Percentiles rank a stretch among this genome's conserved stretches.
These are phyloP conservation scores for Eristalis intricaria DNA, from an alignment of 2,888 invertebrate genomes.

Conservation along the genomic window DNA sequence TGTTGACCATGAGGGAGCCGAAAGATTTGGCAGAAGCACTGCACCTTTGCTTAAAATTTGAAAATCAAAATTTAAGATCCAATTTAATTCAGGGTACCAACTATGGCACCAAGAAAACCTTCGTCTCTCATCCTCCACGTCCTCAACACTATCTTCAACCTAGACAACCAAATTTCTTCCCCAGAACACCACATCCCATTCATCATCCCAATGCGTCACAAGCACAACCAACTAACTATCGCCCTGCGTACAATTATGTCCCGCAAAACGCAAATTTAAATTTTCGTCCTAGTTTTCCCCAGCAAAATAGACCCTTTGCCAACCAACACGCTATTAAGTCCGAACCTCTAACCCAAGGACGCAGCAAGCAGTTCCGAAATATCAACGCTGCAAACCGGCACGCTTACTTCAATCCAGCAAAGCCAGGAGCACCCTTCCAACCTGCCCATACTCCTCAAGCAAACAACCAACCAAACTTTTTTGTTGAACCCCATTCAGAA, in stretches of 20 bases:
- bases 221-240: neutral
- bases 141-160: too few relatives aligned
- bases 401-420: neutral
- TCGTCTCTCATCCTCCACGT: neutral
- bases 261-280: too few relatives aligned
- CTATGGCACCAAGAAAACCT: slow-evolving; percentile 11
- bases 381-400: neutral
- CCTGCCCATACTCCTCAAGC: slow-evolving; percentile 1
- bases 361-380: slow-evolving; percentile 5
- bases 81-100: neutral
- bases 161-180: neutral
- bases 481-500: neutral
- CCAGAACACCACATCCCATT: neutral
- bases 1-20: slow-evolving; percentile 36
- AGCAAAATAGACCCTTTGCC: too few relatives aligned
- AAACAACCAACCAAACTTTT: neutral
- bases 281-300: too few relatives aligned
- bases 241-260: neutral
- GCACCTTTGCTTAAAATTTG: slow-evolving; percentile 16
- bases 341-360: slow-evolving; percentile 17
- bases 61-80: slow-evolving; percentile 19
- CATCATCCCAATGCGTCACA: neutral
- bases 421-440: neutral
- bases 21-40: slow-evolving; percentile 18
- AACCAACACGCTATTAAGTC: too few relatives aligned